A percentile compares a stretch with the other conserved stretches of the same genome.
Conservation (phyloP, 2,888 invertebrate species). For the Lithophane socia region DNA sequence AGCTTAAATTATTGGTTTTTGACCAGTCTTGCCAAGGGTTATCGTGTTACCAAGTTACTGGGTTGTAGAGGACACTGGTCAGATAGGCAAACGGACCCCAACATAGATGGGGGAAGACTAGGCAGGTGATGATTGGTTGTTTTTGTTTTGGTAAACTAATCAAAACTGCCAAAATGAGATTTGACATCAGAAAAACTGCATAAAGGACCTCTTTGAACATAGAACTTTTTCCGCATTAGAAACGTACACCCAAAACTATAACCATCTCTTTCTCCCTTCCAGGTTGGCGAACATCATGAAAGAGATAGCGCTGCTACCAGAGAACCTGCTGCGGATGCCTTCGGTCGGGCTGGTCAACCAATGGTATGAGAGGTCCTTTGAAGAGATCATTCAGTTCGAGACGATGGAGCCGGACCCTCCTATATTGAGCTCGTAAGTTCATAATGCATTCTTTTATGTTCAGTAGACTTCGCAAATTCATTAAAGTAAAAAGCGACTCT, state of each 20-base stretch:
- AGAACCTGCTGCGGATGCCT: conserved; percentile 97
- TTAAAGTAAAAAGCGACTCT: too few relatives aligned
- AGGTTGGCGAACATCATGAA: conserved; percentile 99
- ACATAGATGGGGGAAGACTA: background rate
- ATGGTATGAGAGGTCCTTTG: conserved; percentile 98
- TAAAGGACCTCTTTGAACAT: too few relatives aligned
- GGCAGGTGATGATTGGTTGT: background rate
- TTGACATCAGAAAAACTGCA: background rate
- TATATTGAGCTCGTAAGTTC: conserved; percentile 92
- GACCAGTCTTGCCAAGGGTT: background rate
- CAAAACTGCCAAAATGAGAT: background rate
- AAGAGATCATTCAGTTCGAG: conserved; percentile 98
- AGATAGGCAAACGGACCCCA: background rate
- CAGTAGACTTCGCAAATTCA: too few relatives aligned
- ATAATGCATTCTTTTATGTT: too few relatives aligned
- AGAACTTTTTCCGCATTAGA: background rate
- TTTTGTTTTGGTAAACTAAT: background rate
- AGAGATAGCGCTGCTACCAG: conserved; percentile 98
- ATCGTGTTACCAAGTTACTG: background rate
- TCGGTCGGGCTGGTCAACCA: conserved; percentile 98
- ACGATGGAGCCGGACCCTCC: conserved; percentile 93
- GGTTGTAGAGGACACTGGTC: background rate
- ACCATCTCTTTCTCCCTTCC: conserved; percentile 63
- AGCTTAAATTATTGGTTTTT: background rate
- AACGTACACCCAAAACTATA: conserved; percentile 17